Conservation (phyloP, 2,797 vertebrate genomes). For the Mus spretus region DNA sequence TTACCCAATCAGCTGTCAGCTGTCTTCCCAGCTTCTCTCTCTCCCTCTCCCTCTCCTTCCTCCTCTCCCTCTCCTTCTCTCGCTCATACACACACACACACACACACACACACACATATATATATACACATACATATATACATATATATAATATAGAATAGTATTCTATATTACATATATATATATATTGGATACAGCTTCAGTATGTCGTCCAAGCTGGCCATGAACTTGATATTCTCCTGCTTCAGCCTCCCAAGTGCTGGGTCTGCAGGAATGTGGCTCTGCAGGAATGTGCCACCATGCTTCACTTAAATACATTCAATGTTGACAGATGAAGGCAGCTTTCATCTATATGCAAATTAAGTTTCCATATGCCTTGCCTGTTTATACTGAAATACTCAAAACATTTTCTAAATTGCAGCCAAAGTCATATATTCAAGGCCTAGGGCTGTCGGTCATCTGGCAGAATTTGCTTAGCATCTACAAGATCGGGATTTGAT, state of each 20-base stretch:
- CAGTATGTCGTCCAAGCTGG: not conserved
- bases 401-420: constrained; percentile 39
- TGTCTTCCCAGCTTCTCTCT: not conserved
- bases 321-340: not conserved
- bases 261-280: not conserved
- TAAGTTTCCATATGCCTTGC: not conserved
- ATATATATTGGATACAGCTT: not conserved
- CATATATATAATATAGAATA: no score
- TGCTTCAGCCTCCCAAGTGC: not conserved
- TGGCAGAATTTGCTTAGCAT: not conserved
- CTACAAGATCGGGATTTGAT: not conserved
- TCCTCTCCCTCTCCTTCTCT: no score
- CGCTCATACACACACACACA: no score
- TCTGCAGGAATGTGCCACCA: not conserved
- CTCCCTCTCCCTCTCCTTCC: no score
- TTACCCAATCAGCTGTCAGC: not conserved
- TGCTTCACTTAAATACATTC: not conserved
- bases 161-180: no score
- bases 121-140: no score
- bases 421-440: not conserved
- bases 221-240: not conserved
- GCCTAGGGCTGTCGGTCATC: not conserved
- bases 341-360: not conserved
- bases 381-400: not conserved
- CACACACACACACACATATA: no score